phyloP scores from a whole-genome alignment of 2,113 vertebrate species.

The Origma solitaria region DNA sequence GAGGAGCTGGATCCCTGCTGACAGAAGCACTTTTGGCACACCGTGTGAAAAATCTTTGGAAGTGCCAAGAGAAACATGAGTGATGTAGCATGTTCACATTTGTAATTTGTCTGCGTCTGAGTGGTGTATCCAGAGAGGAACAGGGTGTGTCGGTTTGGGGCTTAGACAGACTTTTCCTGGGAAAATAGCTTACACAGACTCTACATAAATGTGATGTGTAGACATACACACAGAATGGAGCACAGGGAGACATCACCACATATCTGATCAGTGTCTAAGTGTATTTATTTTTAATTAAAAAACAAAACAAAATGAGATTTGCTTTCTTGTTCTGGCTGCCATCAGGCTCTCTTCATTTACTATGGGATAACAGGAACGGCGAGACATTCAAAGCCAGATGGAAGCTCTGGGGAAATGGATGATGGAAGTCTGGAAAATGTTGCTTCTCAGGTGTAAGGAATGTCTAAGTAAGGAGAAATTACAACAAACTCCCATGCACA shows the following conservation, averaged over 20 bases:
- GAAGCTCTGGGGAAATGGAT: slow-evolving; percentile 54
- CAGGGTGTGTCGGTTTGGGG: neutral
- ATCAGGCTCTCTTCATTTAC: slow-evolving; percentile 36
- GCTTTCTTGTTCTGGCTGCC: slow-evolving; percentile 1
- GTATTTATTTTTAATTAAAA: slow-evolving; percentile 12
- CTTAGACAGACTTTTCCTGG: neutral
- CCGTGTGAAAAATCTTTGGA: neutral
- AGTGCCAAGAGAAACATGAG: neutral
- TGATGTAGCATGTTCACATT: slow-evolving; percentile 7
- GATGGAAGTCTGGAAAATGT: slow-evolving; percentile 46
- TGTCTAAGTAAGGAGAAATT: slow-evolving; percentile 7
- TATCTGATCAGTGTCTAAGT: neutral
- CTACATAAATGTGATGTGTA: neutral
- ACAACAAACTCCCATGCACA: neutral
- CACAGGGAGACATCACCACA: neutral
- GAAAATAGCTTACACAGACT: neutral
- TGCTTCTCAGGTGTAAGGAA: slow-evolving; percentile 49
- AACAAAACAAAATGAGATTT: slow-evolving; percentile 2
- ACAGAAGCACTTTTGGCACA: neutral
- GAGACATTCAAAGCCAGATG: slow-evolving; percentile 3
- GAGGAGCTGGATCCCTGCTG: neutral
- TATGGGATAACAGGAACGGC: neutral
- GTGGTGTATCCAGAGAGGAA: neutral
- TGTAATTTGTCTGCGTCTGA: neutral
- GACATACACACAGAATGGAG: neutral